These are phyloP conservation scores for Ecdyonurus torrentis DNA, from an alignment of 2,888 invertebrate species.

Conservation along the genomic window DNA sequence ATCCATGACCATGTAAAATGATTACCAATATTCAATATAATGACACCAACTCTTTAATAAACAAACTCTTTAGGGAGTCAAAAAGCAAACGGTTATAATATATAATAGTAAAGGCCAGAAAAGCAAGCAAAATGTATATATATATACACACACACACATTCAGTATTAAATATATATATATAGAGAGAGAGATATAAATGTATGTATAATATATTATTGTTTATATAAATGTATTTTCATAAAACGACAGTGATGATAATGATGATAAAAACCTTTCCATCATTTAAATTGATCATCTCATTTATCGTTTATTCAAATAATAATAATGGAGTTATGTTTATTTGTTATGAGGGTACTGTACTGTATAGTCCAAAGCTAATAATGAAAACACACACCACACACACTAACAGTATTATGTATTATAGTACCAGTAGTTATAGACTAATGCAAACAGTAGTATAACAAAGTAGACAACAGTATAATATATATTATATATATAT, in stretches of 20 bases:
- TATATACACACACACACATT: too few species aligned
- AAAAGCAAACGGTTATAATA: neutral
- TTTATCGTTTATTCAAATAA: neutral
- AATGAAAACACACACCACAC: too few species aligned
- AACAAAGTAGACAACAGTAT: neutral
- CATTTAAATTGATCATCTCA: slow-evolving; percentile 3
- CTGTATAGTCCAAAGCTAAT: too few species aligned
- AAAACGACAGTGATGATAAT: neutral
- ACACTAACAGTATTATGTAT: too few species aligned
- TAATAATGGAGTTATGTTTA: neutral
- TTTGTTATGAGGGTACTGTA: neutral
- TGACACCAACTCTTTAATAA: neutral
- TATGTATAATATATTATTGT: too few species aligned
- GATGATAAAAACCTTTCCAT: slow-evolving; percentile 1
- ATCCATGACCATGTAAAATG: neutral
- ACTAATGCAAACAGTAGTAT: neutral
- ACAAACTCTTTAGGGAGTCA: neutral
- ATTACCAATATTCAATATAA: neutral
- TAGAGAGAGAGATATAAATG: too few species aligned
- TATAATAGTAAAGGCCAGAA: neutral
- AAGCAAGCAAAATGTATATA: neutral
- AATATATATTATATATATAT: too few species aligned
- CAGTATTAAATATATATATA: too few species aligned
- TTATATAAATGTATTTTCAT: neutral
- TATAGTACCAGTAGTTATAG: too few species aligned